A percentile compares a stretch with the other conserved stretches of the same genome.
Conservation (phyloP, 2,888 invertebrate genomes). For the Coelinius sp. region DNA sequence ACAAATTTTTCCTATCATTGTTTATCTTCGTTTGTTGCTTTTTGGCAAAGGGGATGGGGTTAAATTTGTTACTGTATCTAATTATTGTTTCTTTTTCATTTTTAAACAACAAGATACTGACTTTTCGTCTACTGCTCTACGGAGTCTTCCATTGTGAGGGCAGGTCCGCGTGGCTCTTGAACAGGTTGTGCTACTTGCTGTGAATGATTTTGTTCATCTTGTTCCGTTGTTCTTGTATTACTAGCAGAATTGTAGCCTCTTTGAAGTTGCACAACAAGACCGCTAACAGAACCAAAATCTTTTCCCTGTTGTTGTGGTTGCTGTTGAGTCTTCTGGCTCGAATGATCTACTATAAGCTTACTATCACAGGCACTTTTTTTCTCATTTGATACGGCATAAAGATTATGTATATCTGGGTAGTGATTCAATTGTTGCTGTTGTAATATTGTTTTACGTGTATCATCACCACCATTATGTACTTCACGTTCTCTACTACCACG, state of each 20-base stretch:
- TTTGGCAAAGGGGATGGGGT: conserved; percentile 18
- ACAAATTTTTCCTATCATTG: background rate
- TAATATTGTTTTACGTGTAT: conserved; percentile 48
- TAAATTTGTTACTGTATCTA: conserved; percentile 23
- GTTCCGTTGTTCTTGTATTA: conserved; percentile 44
- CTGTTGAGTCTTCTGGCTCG: conserved; percentile 69
- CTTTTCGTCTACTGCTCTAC: conserved; percentile 65
- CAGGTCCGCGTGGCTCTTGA: conserved; percentile 54
- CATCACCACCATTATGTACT: conserved; percentile 62
- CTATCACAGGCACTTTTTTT: conserved; percentile 73
- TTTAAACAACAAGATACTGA: conserved; percentile 39
- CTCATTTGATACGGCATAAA: conserved; percentile 70
- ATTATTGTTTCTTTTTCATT: conserved; percentile 25
- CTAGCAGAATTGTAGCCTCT: conserved; percentile 60
- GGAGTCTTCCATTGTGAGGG: conserved; percentile 66
- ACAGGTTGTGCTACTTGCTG: conserved; percentile 38
- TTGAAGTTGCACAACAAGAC: conserved; percentile 67
- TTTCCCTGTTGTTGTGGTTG: conserved; percentile 53
- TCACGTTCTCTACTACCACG: conserved; percentile 64
- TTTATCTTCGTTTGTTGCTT: background rate
- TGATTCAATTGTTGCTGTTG: conserved; percentile 60
- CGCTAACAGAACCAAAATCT: conserved; percentile 59
- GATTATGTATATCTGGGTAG: conserved; percentile 68
- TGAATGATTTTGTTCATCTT: conserved; percentile 45
- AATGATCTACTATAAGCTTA: conserved; percentile 71